A percentile compares a stretch with the other conserved stretches of the same genome.
Conservation (phyloP, 2,888 invertebrate genomes). For the Pocota personata region DNA sequence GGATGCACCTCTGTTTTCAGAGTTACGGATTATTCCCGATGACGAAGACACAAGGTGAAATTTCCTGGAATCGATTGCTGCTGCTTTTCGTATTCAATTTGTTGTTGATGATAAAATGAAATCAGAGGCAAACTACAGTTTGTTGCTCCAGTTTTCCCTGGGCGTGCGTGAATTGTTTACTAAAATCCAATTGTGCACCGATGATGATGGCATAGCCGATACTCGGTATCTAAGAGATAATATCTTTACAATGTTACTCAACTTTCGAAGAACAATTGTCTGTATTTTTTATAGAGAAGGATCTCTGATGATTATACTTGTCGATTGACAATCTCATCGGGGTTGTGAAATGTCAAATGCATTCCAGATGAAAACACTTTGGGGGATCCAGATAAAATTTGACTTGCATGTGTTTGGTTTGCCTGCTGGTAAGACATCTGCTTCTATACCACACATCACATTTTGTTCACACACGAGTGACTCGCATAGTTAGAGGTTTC, state of each 20-base stretch:
- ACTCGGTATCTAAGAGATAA: conserved; percentile 3
- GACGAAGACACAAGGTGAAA: conserved; percentile 41
- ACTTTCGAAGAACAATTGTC: conserved; percentile 1
- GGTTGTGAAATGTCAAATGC: conserved; percentile 42
- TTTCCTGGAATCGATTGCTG: conserved; percentile 52
- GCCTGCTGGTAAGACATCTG: conserved; percentile 33
- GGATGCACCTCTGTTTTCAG: conserved; percentile 50
- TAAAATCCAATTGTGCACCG: conserved; percentile 25
- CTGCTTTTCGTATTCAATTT: conserved; percentile 31
- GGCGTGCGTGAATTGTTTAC: conserved; percentile 49
- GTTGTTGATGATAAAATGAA: conserved; percentile 25
- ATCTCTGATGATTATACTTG: conserved; percentile 7
- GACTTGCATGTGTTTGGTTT: neutral
- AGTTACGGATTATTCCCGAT: conserved; percentile 13
- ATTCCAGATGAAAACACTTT: conserved; percentile 18
- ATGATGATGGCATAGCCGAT: neutral
- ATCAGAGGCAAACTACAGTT: conserved; percentile 50
- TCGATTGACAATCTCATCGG: conserved; percentile 23
- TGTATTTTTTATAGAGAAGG: neutral
- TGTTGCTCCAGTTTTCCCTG: conserved; percentile 53
- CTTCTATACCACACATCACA: conserved; percentile 26
- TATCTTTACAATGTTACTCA: conserved; percentile 15
- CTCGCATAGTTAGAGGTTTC: conserved; percentile 37
- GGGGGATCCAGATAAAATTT: conserved; percentile 24
- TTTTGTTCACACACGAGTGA: conserved; percentile 54